A percentile compares a stretch with the other conserved stretches of the same genome.
Conservation (phyloP, 2,113 vertebrate genomes). For the Chascanopsetta lugubris region DNA sequence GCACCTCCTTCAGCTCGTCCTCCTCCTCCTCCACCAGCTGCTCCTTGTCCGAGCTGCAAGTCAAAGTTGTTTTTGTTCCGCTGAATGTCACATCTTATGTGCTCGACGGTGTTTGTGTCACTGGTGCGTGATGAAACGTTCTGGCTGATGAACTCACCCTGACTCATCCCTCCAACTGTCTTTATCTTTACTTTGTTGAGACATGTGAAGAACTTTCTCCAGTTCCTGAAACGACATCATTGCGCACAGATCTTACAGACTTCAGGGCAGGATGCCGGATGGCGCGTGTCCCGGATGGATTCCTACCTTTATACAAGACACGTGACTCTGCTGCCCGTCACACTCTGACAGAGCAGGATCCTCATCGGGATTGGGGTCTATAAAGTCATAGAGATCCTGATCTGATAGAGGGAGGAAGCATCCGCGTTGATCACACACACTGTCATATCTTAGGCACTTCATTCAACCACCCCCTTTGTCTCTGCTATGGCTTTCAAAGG, state of each 20-base stretch:
- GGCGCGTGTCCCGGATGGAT: too few species aligned
- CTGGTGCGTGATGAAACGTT: too few species aligned
- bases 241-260: too few species aligned
- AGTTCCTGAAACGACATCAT: conserved; percentile 80
- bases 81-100: too few species aligned
- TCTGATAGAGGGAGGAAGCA: conserved; percentile 84
- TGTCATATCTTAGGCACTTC: conserved; percentile 68
- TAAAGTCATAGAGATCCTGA: conserved; percentile 94
- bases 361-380: conserved; percentile 87
- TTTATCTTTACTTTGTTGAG: conserved; percentile 86
- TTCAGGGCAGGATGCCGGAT: too few species aligned
- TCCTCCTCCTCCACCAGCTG: conserved; percentile 87
- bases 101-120: too few species aligned
- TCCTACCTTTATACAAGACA: conserved; percentile 90
- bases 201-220: conserved; percentile 87
- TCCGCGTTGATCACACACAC: conserved; percentile 69
- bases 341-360: conserved; percentile 88
- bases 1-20: conserved; percentile 93
- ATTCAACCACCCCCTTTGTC: conserved; percentile 62
- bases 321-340: conserved; percentile 83
- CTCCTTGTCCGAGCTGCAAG: conserved; percentile 87
- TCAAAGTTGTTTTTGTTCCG: background rate
- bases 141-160: conserved; percentile 78
- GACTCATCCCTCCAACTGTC: conserved; percentile 89
- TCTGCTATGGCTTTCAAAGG: conserved; percentile 65